Percentiles rank a stretch among this genome's conserved stretches.
phyloP scores from a whole-genome alignment of 2,888 invertebrate genomes.

The Artemia sp. region DNA sequence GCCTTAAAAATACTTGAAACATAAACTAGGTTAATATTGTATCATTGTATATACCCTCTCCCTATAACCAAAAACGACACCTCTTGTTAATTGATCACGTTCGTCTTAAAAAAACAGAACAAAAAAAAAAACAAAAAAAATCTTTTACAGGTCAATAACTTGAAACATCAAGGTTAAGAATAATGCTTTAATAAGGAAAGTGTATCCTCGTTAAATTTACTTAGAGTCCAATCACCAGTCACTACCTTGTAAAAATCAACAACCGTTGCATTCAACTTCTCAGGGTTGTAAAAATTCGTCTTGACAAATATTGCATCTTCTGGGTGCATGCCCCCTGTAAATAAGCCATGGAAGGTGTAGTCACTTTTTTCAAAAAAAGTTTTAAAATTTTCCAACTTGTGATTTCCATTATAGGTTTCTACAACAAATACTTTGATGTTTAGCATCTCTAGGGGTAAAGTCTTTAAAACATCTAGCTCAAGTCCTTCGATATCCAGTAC shows the following conservation, averaged over 20 bases:
- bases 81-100: too few species aligned
- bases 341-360: neutral
- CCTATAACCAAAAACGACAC: too few species aligned
- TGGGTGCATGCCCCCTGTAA: conserved; percentile 5
- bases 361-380: neutral
- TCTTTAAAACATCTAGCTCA: conserved; percentile 10
- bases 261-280: neutral
- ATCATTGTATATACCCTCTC: too few species aligned
- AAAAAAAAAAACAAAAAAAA: too few species aligned
- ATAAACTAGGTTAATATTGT: too few species aligned
- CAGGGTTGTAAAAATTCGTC: neutral
- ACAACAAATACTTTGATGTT: neutral
- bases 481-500: neutral
- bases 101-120: too few species aligned
- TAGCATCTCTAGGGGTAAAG: neutral
- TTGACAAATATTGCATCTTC: neutral
- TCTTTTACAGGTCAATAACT: too few species aligned
- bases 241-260: neutral
- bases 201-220: too few species aligned
- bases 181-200: too few species aligned
- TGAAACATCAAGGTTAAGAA: too few species aligned
- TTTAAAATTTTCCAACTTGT: neutral
- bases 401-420: neutral
- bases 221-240: neutral
- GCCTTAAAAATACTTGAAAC: too few species aligned